phyloP scores from a whole-genome alignment of 2,113 vertebrate genomes.

The Myotis brandtii region DNA sequence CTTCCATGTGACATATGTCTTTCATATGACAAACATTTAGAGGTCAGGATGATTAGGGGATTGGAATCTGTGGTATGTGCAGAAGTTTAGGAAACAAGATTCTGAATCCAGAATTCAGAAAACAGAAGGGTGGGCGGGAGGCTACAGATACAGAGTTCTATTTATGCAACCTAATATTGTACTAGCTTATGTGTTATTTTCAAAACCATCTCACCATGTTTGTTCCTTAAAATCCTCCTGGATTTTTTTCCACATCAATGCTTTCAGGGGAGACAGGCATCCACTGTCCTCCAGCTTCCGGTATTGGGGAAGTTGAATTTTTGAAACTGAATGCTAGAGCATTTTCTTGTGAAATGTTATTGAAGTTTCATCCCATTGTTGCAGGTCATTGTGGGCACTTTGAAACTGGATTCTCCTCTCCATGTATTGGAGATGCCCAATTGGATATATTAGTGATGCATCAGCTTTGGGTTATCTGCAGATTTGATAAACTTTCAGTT shows the following conservation, averaged over 20 bases:
- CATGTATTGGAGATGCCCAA: background rate
- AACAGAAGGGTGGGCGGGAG: background rate
- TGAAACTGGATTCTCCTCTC: background rate
- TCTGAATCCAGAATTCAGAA: background rate
- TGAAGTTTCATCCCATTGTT: background rate
- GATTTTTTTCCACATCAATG: background rate
- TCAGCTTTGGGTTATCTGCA: background rate
- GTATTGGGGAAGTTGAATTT: background rate
- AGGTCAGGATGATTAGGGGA: background rate
- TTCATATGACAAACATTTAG: background rate
- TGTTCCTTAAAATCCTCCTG: background rate
- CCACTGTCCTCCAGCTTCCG: background rate
- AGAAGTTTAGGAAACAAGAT: background rate
- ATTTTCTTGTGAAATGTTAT: background rate
- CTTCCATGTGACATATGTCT: background rate
- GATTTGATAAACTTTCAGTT: background rate
- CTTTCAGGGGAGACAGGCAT: background rate
- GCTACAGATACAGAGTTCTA: background rate
- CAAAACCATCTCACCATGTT: background rate
- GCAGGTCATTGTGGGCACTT: too few species aligned
- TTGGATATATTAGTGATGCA: background rate
- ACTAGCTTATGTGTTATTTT: background rate
- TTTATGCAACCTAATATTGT: background rate
- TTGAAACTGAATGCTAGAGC: background rate
- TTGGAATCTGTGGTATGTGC: background rate